Evolutionary conservation across 2,797 vertebrate genomes (phyloP).

Genomic region (Caiman crocodilus): DNA sequence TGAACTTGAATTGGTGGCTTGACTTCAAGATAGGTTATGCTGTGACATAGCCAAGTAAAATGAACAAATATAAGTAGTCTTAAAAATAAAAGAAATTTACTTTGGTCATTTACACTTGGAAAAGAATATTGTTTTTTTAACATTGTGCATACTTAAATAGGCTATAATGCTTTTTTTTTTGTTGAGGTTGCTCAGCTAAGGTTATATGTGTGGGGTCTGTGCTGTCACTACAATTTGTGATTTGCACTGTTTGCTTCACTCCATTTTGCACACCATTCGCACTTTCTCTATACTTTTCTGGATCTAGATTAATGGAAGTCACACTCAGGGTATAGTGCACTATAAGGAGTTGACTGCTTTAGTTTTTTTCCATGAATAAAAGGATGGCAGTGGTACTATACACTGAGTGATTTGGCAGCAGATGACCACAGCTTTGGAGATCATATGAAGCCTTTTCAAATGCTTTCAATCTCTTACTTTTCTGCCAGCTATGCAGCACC

Average conservation of each 20-base stretch:
- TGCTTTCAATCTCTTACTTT: background rate
- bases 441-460: conserved; percentile 22
- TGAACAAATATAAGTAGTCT: background rate
- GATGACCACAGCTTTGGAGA: background rate
- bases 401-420: background rate
- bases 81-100: background rate
- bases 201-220: background rate
- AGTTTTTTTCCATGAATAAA: conserved; percentile 22
- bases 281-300: background rate
- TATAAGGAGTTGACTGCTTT: conserved; percentile 3
- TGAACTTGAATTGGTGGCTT: background rate
- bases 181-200: background rate
- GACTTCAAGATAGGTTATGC: background rate
- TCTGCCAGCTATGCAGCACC: background rate
- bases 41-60: background rate
- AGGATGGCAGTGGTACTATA: background rate
- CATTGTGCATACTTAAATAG: no score
- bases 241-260: background rate
- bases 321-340: background rate
- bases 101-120: background rate
- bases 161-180: background rate
- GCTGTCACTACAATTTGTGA: background rate
- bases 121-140: background rate
- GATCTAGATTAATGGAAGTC: background rate
- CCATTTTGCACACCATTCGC: background rate